phyloP scores from a whole-genome alignment of 92 coral and sea anemone species.

The Epizoanthus scotinus region DNA sequence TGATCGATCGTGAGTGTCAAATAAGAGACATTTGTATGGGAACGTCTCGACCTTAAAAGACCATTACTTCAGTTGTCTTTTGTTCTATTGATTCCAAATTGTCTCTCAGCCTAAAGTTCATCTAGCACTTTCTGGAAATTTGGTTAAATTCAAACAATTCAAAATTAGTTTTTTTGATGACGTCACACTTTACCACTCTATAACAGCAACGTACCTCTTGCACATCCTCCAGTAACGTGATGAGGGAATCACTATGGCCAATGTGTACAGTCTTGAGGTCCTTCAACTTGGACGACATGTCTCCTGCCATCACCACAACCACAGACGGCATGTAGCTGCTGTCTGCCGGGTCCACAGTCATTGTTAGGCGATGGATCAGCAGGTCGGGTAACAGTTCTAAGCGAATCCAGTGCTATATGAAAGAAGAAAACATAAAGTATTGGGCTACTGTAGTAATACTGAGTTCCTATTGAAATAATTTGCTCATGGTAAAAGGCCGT shows the following conservation, averaged over 20 bases:
- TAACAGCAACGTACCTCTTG: slow-evolving; percentile 61
- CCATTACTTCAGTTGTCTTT: too few relatives aligned
- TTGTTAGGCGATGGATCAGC: slow-evolving; percentile 81
- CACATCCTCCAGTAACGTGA: slow-evolving; percentile 82
- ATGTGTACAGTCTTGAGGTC: slow-evolving; percentile 91
- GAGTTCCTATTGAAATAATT: too few relatives aligned
- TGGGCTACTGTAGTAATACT: not conserved
- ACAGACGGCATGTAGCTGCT: slow-evolving; percentile 99
- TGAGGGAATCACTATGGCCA: slow-evolving; percentile 79
- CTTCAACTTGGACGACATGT: slow-evolving; percentile 63
- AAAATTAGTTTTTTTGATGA: too few relatives aligned
- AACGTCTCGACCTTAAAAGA: too few relatives aligned
- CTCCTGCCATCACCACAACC: slow-evolving; percentile 90
- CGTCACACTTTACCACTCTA: too few relatives aligned
- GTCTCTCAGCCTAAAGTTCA: too few relatives aligned
- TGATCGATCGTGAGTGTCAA: too few relatives aligned
- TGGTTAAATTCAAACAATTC: too few relatives aligned
- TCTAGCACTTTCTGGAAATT: too few relatives aligned
- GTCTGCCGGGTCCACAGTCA: slow-evolving; percentile 97
- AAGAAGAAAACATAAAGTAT: not conserved
- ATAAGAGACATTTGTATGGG: too few relatives aligned
- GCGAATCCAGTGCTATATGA: slow-evolving; percentile 91
- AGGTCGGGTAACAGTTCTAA: slow-evolving; percentile 88
- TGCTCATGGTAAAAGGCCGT: too few relatives aligned
- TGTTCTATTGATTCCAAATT: too few relatives aligned